Base-by-base conservation (phyloP, 2,888 invertebrate species). In the Dusona sp. region DNA sequence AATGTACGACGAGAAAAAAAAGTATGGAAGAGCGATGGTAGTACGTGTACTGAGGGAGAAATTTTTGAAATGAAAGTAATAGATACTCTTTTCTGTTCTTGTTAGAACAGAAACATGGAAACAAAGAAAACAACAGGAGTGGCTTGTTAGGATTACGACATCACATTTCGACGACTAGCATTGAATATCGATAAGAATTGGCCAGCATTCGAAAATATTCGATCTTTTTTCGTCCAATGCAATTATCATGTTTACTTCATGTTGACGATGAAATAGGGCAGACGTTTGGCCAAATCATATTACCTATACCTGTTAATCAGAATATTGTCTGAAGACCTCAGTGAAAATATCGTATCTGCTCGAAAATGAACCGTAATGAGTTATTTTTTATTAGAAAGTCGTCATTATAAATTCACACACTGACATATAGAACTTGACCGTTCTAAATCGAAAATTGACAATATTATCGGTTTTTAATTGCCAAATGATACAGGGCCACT, bases 1-100 rank as follows among this genome's bases (percentile, higher is more conserved):
- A 77, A 65, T 79, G 29, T 48, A 78, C 48, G 48, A 48, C 22
- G 79, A 29, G 64, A 42, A 79, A 80, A 79, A 73, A 64, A 72
- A 73, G 13, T 57, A 36, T n/a, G 33, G 64, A 73, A 80, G 48
- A 73, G 64, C 61, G 80, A 73, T 57, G 64, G 54, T 36, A 29
- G 33, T 73, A 65, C 42, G 45, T 79, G 73, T 51, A 33, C 57
- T 7, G 64, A 36, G 29, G 33, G 3, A 51, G 36, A 48, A 79
- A 64, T 68, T 38, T 25, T 22, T 77, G n/a, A 64, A 77, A 77
- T 33, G 29, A 77, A 61, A 64, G 45, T 45, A 64, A 25, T 42
- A 77, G 64, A 45, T 42, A 36, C 38, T 74, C 42, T 45, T 61
- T 11, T 38, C 6, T n/a, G 7, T 67, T 67, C 73, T 73, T 73